phyloP scores from a whole-genome alignment of 2,797 vertebrate species.

The Spinus olivaceus region DNA sequence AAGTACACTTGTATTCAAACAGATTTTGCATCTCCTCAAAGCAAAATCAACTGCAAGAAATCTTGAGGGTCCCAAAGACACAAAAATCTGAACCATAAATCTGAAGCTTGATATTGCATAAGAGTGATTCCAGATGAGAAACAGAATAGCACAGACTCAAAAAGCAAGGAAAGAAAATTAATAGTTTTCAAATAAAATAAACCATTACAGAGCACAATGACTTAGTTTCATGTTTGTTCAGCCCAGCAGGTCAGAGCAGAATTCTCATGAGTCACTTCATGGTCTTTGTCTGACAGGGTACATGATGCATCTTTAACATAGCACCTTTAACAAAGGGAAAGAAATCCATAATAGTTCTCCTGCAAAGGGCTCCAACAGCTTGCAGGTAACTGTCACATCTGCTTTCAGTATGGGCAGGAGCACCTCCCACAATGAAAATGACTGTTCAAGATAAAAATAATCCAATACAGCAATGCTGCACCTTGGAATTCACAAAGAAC shows the following conservation, averaged over 20 bases:
- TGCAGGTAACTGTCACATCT: not conserved
- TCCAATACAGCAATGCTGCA: not conserved
- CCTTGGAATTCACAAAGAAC: not conserved
- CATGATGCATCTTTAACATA: not conserved
- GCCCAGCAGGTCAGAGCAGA: not conserved
- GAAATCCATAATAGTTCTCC: not conserved
- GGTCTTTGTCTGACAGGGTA: not conserved
- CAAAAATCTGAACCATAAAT: not conserved
- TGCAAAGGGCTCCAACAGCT: not conserved
- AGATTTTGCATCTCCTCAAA: not conserved
- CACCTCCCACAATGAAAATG: accelerated
- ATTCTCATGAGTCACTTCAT: not conserved
- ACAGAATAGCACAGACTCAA: not conserved
- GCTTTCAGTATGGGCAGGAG: not conserved
- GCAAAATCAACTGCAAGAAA: not conserved
- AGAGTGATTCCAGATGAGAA: not conserved
- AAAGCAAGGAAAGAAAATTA: not conserved
- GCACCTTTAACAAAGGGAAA: not conserved
- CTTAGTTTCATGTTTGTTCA: not conserved
- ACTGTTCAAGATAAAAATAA: not conserved
- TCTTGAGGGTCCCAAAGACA: not conserved
- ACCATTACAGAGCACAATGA: not conserved
- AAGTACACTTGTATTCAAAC: not conserved
- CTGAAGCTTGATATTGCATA: not conserved
- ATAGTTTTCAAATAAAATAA: not conserved